These are phyloP conservation scores for Triops cancriformis DNA, from an alignment of 1,140 invertebrate species.

Conservation along the genomic window DNA sequence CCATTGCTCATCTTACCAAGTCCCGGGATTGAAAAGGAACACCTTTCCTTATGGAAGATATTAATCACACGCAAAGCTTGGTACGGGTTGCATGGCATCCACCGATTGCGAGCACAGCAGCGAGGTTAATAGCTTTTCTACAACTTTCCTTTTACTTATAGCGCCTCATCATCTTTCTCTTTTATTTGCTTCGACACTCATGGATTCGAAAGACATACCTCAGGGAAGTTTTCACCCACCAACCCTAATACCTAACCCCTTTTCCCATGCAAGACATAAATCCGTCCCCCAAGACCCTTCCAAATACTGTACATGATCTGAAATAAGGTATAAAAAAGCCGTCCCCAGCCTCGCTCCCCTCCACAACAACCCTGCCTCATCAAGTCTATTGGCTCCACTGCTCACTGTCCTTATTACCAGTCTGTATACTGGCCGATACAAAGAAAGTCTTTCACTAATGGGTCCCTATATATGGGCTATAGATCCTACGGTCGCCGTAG, in stretches of 20 bases:
- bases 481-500: background rate
- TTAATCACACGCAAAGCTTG: background rate
- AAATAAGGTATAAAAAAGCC: too few relatives aligned
- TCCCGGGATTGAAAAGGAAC: constrained; percentile 4
- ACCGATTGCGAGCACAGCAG: background rate
- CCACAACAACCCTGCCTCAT: too few relatives aligned
- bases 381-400: too few relatives aligned
- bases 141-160: background rate
- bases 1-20: background rate
- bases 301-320: too few relatives aligned
- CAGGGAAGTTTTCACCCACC: too few relatives aligned
- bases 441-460: background rate
- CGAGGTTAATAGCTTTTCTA: constrained; percentile 1
- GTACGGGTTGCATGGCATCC: background rate
- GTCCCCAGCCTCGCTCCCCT: too few relatives aligned
- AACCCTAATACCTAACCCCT: too few relatives aligned
- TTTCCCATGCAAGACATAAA: too few relatives aligned
- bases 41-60: background rate
- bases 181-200: constrained; percentile 4
- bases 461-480: background rate
- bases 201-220: background rate
- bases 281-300: too few relatives aligned
- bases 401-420: background rate
- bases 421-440: background rate
- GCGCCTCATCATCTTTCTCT: constrained; percentile 3